Evolutionary conservation across 2,797 vertebrate genomes (phyloP).

Genomic region (Petrocephalus sullivani): DNA sequence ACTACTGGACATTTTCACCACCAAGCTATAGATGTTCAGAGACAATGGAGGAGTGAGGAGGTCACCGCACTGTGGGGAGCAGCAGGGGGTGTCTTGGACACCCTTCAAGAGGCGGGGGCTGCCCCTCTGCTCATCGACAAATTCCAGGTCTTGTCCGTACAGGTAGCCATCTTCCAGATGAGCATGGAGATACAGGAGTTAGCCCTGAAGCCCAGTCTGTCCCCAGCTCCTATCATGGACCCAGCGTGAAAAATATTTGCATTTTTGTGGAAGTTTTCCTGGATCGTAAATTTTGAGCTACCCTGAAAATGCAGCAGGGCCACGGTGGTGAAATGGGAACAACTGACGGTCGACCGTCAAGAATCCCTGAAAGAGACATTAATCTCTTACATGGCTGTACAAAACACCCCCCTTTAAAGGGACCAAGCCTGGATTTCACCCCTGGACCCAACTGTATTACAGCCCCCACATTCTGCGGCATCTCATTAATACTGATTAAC

Average conservation of each 20-base stretch:
- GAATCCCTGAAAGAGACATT: neutral
- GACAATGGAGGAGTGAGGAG: neutral
- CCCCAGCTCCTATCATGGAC: neutral
- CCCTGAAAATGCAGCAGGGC: neutral
- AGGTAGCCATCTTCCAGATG: neutral
- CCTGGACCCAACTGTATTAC: neutral
- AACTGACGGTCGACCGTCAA: neutral
- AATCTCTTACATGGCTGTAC: neutral
- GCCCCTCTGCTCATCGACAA: neutral
- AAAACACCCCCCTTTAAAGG: neutral
- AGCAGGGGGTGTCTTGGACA: neutral
- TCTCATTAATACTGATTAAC: neutral
- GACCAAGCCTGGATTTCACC: neutral
- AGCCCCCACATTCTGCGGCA: neutral
- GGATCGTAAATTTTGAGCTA: neutral
- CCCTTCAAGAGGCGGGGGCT: conserved; percentile 27
- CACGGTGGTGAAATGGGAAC: neutral
- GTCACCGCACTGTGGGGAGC: neutral
- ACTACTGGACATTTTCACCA: neutral
- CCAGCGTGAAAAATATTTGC: neutral
- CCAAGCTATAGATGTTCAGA: neutral
- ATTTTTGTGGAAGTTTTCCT: neutral
- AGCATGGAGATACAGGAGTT: neutral
- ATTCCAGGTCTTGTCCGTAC: neutral
- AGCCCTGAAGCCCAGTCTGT: neutral